Base-by-base conservation (phyloP, 2,113 vertebrate species). In the Silurus glanis region DNA sequence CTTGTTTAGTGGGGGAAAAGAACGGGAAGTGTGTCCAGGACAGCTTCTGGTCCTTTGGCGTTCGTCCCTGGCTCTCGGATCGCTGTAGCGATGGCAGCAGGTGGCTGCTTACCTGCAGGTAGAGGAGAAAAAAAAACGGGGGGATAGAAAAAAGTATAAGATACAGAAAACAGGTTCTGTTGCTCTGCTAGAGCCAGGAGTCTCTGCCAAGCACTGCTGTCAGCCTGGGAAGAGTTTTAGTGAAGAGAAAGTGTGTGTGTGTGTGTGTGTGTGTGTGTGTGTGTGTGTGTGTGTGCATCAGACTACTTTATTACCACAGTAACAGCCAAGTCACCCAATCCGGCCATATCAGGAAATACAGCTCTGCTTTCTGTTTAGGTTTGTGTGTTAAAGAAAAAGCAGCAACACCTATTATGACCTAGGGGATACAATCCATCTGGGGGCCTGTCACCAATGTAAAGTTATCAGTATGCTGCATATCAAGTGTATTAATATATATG, bases 231-330 rank as follows among this genome's bases (percentile, higher is more conserved):
- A 66, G 85, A 85, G 49, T 82, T 86, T 74, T 79, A 75, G 45
- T 82, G 67, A 4, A 51, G 51, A 67, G 28, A 53, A 21, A 45
- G 56, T 9, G 51, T 9, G 51, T 19, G 23, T 45, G 64, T 79
- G 80, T 84, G 66, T 80, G 84, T 72, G 88, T 61, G 80, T 64
- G 74, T 47, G 59, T 0, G 82, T 51, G 45, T 58, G 62, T 17
- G 86, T 16, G 67, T 49, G 78, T 3, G 45, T 13, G 72, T 4
- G 45, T 45, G 67, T 71, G 72, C 76, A 85, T 74, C 79, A 85
- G 85, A 87, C 86, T 84, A 81, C 89, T 89, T 89, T 76, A 89
- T 89, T 88, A 86, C 86, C 86, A 81, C 83, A 67, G 88, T 84
- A 86, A 85, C 80, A 87, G 58, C 69, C 67, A 47, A 82, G 85